phyloP scores from a whole-genome alignment of 2,797 vertebrate genomes.

The Phalanger gymnotis region DNA sequence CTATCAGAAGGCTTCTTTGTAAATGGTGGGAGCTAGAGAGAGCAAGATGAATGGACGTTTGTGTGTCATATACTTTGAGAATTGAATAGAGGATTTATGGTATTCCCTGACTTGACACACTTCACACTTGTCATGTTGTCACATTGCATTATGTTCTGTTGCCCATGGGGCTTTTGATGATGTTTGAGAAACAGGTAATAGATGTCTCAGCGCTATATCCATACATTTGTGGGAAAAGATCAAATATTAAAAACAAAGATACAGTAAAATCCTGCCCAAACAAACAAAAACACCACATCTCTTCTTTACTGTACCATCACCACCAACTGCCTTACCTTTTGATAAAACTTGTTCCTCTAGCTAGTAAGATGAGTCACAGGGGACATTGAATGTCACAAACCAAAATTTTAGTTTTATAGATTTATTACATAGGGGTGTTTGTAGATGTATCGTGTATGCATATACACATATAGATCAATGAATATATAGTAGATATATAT shows the following conservation, averaged over 20 bases:
- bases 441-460: neutral
- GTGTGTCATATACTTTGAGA: slow-evolving; percentile 71
- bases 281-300: slow-evolving; percentile 43
- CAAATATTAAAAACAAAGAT: slow-evolving; percentile 67
- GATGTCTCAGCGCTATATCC: slow-evolving; percentile 67
- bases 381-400: neutral
- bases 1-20: slow-evolving; percentile 63
- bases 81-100: slow-evolving; percentile 77
- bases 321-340: neutral
- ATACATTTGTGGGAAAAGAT: slow-evolving; percentile 68
- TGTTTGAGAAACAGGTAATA: slow-evolving; percentile 75
- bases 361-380: neutral
- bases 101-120: slow-evolving; percentile 70
- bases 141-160: slow-evolving; percentile 75
- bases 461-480: neutral
- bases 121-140: slow-evolving; percentile 79
- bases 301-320: slow-evolving; percentile 16
- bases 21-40: slow-evolving; percentile 58
- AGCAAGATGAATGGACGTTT: slow-evolving; percentile 75
- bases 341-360: neutral
- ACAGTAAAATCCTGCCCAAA: slow-evolving; percentile 37
- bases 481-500: neutral
- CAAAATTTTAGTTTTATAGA: neutral
- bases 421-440: neutral
- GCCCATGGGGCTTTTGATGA: slow-evolving; percentile 73